These are phyloP conservation scores for Cynodonichthys magdalenae DNA, from an alignment of 2,797 vertebrate genomes.

Conservation along the genomic window DNA sequence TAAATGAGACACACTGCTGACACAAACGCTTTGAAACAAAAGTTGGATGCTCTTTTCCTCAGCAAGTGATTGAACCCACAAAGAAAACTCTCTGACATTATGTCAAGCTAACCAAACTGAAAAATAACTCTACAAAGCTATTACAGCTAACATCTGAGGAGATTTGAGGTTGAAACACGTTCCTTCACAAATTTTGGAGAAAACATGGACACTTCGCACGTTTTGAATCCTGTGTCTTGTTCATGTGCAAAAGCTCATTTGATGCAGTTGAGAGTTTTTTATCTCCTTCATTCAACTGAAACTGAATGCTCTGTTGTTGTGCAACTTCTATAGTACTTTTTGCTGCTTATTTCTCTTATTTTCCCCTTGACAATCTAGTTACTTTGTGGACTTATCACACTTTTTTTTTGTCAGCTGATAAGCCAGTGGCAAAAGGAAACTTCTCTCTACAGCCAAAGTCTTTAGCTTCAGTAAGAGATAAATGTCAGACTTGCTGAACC, in stretches of 20 bases:
- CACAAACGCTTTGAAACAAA: constrained; percentile 15
- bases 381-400: constrained; percentile 32
- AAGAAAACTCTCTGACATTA: constrained; percentile 10
- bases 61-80: constrained; percentile 16
- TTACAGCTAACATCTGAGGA: constrained; percentile 27
- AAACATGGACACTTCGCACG: constrained; percentile 17
- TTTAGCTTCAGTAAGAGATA: constrained; percentile 26
- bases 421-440: constrained; percentile 16
- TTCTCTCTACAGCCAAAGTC: constrained; percentile 28
- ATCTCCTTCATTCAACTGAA: constrained; percentile 12
- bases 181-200: constrained; percentile 21
- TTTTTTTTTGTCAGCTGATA: constrained; percentile 34
- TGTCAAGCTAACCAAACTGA: constrained; percentile 16
- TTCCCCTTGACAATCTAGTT: constrained; percentile 36
- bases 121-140: constrained; percentile 9
- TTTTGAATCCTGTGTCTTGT: constrained; percentile 27
- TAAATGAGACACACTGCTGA: neutral
- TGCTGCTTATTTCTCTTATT: constrained; percentile 39
- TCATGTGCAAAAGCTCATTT: constrained; percentile 14
- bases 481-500: neutral
- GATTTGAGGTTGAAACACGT: constrained; percentile 23
- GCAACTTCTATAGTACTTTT: constrained; percentile 24
- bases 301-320: constrained; percentile 16
- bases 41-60: constrained; percentile 7
- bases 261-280: constrained; percentile 9